These are phyloP conservation scores for Speoplatyrhinus poulsoni DNA, from an alignment of 2,113 vertebrate species.

Conservation along the genomic window DNA sequence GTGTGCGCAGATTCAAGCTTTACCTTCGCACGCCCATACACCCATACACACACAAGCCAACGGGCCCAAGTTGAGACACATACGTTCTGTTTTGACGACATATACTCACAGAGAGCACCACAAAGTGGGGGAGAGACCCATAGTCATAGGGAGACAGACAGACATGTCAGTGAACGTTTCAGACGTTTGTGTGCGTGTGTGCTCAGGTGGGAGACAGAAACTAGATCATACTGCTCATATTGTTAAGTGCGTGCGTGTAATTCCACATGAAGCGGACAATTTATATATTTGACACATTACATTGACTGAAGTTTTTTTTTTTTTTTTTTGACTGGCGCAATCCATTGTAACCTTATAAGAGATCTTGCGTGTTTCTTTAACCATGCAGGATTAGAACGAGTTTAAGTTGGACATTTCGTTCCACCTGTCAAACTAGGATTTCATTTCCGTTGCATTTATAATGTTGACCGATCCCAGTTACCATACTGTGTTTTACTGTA, in stretches of 20 bases:
- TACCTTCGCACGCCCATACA: conserved; percentile 24
- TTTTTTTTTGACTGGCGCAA: too few relatives aligned
- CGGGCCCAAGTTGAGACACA: conserved; percentile 36
- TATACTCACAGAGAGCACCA: conserved; percentile 72
- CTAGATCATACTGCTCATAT: neutral
- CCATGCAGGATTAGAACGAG: too few relatives aligned
- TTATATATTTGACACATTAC: too few relatives aligned
- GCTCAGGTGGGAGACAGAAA: neutral
- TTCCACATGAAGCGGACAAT: too few relatives aligned
- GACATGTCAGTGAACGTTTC: conserved; percentile 67
- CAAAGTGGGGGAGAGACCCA: conserved; percentile 69
- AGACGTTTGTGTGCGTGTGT: conserved; percentile 45
- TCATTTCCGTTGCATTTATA: too few relatives aligned
- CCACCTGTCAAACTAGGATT: too few relatives aligned
- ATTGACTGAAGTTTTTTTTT: too few relatives aligned
- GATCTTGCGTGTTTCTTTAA: too few relatives aligned
- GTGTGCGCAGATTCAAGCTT: conserved; percentile 17
- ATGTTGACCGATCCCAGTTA: too few relatives aligned
- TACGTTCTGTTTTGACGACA: conserved; percentile 46
- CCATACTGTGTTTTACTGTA: too few relatives aligned
- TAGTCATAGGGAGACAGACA: conserved; percentile 70
- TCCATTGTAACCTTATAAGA: too few relatives aligned
- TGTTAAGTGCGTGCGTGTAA: neutral
- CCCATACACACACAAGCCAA: conserved; percentile 25
- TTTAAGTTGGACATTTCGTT: too few relatives aligned